Base-by-base conservation (phyloP, 2,797 vertebrate species). In the Poecilia velifera region DNA sequence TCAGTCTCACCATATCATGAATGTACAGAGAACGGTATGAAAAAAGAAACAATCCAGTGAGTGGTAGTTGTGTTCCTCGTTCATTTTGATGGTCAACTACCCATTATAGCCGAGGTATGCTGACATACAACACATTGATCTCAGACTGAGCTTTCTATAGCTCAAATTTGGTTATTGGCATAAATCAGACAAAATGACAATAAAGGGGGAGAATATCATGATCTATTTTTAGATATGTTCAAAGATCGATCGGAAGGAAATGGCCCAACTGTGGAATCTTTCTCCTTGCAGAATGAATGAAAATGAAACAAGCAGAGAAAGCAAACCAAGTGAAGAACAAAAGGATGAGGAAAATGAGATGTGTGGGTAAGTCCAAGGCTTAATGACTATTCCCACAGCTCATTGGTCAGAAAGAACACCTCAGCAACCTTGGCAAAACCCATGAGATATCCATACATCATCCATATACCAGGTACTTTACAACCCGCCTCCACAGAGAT, bases 151-250 rank as follows among this genome's bases (percentile, higher is more conserved):
- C 75, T 25, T 75, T 82, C 72, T 72, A 64, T 76, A 77, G 82
- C 86, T 79, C 79, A 83, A 73, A 79, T 88, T 84, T 76, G 87
- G 87, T 82, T 86, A 82, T 68, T 80, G 87, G 82, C 86, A 89
- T 90, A 89, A 93, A 93, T 92, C 87, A 92, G 75, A 64, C 62
- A 78, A 84, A 28, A 43, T 14, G 72, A 70, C 77, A 3, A 10
- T 25, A 10, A 8, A 25, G 7, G 7, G 20, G 22, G 22, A 8
- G 22, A 25, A 53, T 76, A 74, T 76, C 47, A 74, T 87, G 84
- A 76, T 84, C 87, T 90, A 91, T 91, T 93, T 93, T 92, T 91
- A 91, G 86, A 87, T 71, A 47, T 47, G 41, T 68, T 79, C n/a
- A 25, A n/a, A 76, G 79, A 83, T 70, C 76, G 82, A 82, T 70